phyloP scores from a whole-genome alignment of 1,140 invertebrate species.

The Bombus superbus region DNA sequence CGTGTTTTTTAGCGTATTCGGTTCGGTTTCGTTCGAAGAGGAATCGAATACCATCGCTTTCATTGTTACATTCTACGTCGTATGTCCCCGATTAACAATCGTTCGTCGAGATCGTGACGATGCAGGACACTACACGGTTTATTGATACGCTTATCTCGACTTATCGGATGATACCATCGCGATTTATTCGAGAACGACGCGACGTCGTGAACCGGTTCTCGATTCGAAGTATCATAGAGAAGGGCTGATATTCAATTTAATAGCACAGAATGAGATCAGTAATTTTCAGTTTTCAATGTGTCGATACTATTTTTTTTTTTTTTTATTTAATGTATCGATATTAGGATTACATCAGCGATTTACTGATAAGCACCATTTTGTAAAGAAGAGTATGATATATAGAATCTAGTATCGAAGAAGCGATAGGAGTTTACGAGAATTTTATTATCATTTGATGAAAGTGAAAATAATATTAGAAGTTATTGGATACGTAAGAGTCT shows the following conservation, averaged over 20 bases:
- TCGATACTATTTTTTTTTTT: not conserved
- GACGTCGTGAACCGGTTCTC: not conserved
- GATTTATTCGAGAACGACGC: not conserved
- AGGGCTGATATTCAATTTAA: not conserved
- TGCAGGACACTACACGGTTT: not conserved
- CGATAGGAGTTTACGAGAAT: no score
- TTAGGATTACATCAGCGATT: not conserved
- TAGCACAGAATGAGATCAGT: not conserved
- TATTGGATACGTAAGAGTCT: not conserved
- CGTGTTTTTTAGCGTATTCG: conserved; percentile 37
- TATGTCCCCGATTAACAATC: conserved; percentile 7
- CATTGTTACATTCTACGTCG: not conserved
- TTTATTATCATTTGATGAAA: not conserved
- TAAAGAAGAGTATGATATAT: not conserved
- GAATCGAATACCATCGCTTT: conserved; percentile 19
- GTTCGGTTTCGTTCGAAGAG: not conserved
- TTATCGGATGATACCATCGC: not conserved
- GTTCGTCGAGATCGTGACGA: not conserved
- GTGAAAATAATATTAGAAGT: not conserved
- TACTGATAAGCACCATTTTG: not conserved
- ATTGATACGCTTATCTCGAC: conserved; percentile 13
- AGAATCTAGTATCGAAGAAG: no score
- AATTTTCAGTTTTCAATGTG: not conserved
- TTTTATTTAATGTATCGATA: not conserved
- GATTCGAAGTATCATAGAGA: not conserved